Evolutionary conservation across 2,113 vertebrate species (phyloP).

Genomic region (Etheostoma spectabile): DNA sequence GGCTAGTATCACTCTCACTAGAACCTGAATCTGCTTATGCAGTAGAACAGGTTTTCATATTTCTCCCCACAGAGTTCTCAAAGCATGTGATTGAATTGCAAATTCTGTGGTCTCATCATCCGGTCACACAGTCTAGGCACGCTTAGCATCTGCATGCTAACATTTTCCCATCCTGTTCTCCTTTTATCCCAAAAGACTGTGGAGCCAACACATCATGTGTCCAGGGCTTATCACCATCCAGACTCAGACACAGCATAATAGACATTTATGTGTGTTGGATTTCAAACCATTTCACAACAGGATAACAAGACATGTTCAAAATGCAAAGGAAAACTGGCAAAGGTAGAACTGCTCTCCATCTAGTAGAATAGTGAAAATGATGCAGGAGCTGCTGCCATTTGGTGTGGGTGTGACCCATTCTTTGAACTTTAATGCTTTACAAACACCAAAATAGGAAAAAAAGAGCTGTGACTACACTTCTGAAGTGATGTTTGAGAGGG

Average conservation of each 20-base stretch:
- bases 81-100: constrained; percentile 29
- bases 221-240: neutral
- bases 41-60: constrained; percentile 21
- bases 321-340: constrained; percentile 3
- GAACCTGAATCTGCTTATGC: neutral
- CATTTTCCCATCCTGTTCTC: neutral
- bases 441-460: too few relatives aligned
- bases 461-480: too few relatives aligned
- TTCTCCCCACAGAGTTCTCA: constrained; percentile 23
- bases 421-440: too few relatives aligned
- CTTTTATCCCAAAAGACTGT: neutral
- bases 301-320: neutral
- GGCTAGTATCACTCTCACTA: neutral
- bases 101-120: constrained; percentile 38
- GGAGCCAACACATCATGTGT: neutral
- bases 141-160: constrained; percentile 8
- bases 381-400: neutral
- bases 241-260: neutral
- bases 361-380: constrained; percentile 5
- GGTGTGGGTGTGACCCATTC: neutral
- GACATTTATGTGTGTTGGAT: neutral
- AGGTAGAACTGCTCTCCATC: neutral
- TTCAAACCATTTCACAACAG: constrained; percentile 1
- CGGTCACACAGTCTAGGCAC: neutral
- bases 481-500: too few relatives aligned